These are phyloP conservation scores for Orthonyx spaldingii DNA, from an alignment of 2,113 vertebrate species.

Conservation along the genomic window DNA sequence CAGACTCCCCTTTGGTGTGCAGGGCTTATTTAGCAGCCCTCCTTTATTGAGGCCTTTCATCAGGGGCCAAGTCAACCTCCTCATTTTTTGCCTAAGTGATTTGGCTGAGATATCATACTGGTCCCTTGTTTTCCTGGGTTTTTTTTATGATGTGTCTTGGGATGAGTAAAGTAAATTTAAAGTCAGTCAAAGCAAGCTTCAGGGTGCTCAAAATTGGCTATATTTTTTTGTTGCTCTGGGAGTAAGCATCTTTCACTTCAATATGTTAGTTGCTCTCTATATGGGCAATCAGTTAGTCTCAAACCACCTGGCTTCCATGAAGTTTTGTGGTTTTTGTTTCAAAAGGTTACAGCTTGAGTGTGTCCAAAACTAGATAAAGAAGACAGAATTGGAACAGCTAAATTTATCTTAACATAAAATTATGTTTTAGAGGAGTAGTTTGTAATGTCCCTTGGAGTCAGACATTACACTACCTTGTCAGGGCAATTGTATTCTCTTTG, in stretches of 20 bases:
- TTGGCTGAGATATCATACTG: neutral
- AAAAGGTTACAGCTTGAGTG: neutral
- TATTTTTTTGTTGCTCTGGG: neutral
- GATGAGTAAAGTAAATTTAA: neutral
- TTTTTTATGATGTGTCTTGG: neutral
- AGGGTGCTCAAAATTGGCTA: neutral
- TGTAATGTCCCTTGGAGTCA: neutral
- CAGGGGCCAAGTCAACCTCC: neutral
- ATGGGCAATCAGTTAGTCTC: neutral
- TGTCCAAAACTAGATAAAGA: neutral
- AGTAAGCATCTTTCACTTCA: neutral
- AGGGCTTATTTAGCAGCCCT: neutral
- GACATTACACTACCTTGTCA: neutral
- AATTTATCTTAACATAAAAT: neutral
- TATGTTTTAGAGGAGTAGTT: neutral
- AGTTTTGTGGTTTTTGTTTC: neutral
- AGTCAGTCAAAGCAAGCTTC: neutral
- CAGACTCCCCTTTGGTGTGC: neutral
- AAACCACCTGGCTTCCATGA: neutral
- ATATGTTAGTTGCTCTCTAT: rapidly evolving
- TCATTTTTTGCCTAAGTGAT: neutral
- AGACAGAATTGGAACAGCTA: neutral
- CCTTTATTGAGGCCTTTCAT: neutral
- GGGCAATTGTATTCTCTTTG: neutral
- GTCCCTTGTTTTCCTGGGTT: neutral